Evolutionary conservation across 2,113 vertebrate genomes (phyloP), one percentile per base, ranked within the genome.

Genomic region (Sakesphorus luctuosus): DNA sequence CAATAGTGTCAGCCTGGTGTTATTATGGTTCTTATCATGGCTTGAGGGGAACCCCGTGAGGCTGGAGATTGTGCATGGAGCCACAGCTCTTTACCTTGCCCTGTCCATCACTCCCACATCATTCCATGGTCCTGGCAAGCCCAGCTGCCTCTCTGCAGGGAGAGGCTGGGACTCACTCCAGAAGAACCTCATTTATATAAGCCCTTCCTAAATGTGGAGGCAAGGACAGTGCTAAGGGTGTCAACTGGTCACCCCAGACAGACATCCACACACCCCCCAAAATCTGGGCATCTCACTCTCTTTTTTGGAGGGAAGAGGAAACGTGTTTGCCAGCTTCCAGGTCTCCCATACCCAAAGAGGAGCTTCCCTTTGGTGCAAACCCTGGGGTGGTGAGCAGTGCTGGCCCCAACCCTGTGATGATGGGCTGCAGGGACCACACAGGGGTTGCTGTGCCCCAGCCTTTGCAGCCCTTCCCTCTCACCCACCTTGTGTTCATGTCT

Each of bases 1-100:
- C 43, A 53, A 1, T 0, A 8, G 9, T 5, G 43, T 4, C 58
- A 38, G 38, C 26, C 49, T 7, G 12, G 50, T 71, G 77, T 10
- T 55, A 6, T 1, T 19, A 0, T 0, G 28, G 86, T 8, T 38
- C 29, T 50, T 33, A 6, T 8, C 14, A 0, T 0, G 33, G 58
- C 21, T 35, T 17, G 35, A 38, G 79, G 74, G 40, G 40, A 56
- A 3, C 4, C 7, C 0, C 0, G 58, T 38, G 7, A 36, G 44
- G 49, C 47, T 2, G 19, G 56, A 21, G 5, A 7, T 63, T 24
- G 53, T 10, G 13, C 58, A 11, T 3, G 7, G 50, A 61, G 47
- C 59, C 36, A 6, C 0, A 13, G 24, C 43, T 69, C 24, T 77
- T 81, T 50, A 35, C 33, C 10, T 25, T 5, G 12, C 18, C n/a